A percentile compares a stretch with the other conserved stretches of the same genome.
Evolutionary conservation across 2,797 vertebrate species (phyloP).

Genomic region (Rhinophrynus dorsalis): DNA sequence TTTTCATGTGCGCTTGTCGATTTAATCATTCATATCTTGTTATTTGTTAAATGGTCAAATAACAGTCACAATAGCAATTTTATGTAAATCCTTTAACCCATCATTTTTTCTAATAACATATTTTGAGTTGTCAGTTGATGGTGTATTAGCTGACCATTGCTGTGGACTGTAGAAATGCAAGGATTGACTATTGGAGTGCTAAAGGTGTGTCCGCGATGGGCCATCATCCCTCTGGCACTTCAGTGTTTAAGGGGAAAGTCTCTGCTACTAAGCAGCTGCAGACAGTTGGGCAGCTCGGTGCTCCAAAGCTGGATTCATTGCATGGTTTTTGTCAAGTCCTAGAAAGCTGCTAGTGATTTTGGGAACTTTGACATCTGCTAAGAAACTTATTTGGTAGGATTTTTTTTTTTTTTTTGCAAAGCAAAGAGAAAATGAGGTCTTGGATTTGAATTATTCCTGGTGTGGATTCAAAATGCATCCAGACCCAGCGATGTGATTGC

Average conservation of each 20-base stretch:
- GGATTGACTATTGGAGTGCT: no score
- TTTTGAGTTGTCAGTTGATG: no score
- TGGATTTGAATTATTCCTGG: neutral
- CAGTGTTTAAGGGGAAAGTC: neutral
- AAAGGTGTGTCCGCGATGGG: no score
- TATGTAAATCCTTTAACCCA: no score
- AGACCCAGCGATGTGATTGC: neutral
- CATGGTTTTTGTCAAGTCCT: conserved; percentile 22
- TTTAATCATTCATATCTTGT: no score
- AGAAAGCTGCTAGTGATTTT: neutral
- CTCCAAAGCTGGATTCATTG: neutral
- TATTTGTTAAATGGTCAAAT: no score
- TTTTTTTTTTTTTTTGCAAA: no score
- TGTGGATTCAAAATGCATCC: neutral
- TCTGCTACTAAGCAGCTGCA: conserved; percentile 13
- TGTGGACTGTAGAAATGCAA: neutral
- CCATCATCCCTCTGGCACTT: no score
- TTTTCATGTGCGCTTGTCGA: no score
- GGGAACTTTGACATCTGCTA: conserved; percentile 39
- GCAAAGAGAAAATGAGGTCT: conserved; percentile 7
- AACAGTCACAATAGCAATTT: no score
- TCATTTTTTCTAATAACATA: no score
- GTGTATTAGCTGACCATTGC: conserved; percentile 16
- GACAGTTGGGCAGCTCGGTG: neutral
- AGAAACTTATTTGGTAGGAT: conserved; percentile 21